Evolutionary conservation across 2,888 invertebrate species (phyloP).

Genomic region (Diaperis boleti): DNA sequence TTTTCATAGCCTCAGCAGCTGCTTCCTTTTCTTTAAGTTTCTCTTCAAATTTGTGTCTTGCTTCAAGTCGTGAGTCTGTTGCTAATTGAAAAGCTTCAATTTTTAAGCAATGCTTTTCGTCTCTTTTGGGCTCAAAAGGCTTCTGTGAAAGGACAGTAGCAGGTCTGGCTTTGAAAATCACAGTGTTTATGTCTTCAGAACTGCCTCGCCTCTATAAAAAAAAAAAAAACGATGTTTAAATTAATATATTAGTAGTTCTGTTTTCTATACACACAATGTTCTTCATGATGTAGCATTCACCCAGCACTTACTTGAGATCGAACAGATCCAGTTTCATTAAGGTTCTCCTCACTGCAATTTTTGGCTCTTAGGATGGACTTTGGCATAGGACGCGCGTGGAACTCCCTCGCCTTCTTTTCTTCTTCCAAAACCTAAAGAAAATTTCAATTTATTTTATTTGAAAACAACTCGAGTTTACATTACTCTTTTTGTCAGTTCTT

Average conservation of each 20-base stretch:
- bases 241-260: no score
- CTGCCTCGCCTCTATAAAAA: slow-evolving; percentile 10
- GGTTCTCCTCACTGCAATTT: slow-evolving; percentile 26
- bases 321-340: slow-evolving; percentile 13
- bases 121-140: slow-evolving; percentile 74
- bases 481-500: slow-evolving; percentile 73
- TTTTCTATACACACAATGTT: no score
- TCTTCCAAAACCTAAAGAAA: slow-evolving; percentile 65
- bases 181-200: background rate
- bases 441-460: background rate
- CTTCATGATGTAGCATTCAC: no score
- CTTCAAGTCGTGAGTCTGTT: slow-evolving; percentile 74
- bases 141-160: slow-evolving; percentile 73
- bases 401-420: slow-evolving; percentile 72
- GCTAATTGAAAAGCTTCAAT: slow-evolving; percentile 72
- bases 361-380: slow-evolving; percentile 44
- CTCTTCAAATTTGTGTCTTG: slow-evolving; percentile 73
- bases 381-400: slow-evolving; percentile 80
- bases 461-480: slow-evolving; percentile 49
- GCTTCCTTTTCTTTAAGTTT: slow-evolving; percentile 69
- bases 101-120: slow-evolving; percentile 65
- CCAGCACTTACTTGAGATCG: no score
- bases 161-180: slow-evolving; percentile 74
- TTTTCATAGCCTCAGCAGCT: slow-evolving; percentile 44
- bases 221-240: no score